Conservation (phyloP, 2,888 invertebrate genomes). For the Sesia apiformis region DNA sequence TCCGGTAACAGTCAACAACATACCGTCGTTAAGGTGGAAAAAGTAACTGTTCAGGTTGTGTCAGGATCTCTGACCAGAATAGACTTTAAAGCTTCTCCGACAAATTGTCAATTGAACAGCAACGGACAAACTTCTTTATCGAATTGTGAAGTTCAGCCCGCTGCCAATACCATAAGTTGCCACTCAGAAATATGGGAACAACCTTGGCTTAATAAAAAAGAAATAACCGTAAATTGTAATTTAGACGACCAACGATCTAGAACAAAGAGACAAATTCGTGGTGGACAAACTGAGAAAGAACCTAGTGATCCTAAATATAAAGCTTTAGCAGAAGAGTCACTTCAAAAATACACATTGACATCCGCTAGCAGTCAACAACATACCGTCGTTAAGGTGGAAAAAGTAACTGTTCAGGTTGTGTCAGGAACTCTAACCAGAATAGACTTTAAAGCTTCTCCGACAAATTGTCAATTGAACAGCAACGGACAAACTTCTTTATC, state of each 20-base stretch:
- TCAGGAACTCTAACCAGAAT: conserved; percentile 61
- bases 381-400: conserved; percentile 19
- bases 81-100: conserved; percentile 63
- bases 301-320: conserved; percentile 17
- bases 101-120: conserved; percentile 32
- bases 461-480: conserved; percentile 12
- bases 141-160: neutral
- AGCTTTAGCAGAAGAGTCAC: conserved; percentile 19
- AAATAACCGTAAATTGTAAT: neutral
- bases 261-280: conserved; percentile 6
- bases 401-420: conserved; percentile 37
- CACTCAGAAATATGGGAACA: conserved; percentile 1
- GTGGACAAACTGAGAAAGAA: conserved; percentile 9
- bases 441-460: conserved; percentile 15
- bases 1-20: conserved; percentile 17
- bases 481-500: neutral
- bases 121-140: neutral
- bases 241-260: conserved; percentile 2
- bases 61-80: conserved; percentile 65
- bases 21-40: conserved; percentile 33
- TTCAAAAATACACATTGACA: conserved; percentile 16
- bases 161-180: neutral
- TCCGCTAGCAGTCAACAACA: conserved; percentile 8
- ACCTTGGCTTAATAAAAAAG: conserved; percentile 1
- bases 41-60: conserved; percentile 55